These are phyloP conservation scores for Leptinotarsa texana DNA, from an alignment of 1,140 invertebrate species.

Conservation along the genomic window DNA sequence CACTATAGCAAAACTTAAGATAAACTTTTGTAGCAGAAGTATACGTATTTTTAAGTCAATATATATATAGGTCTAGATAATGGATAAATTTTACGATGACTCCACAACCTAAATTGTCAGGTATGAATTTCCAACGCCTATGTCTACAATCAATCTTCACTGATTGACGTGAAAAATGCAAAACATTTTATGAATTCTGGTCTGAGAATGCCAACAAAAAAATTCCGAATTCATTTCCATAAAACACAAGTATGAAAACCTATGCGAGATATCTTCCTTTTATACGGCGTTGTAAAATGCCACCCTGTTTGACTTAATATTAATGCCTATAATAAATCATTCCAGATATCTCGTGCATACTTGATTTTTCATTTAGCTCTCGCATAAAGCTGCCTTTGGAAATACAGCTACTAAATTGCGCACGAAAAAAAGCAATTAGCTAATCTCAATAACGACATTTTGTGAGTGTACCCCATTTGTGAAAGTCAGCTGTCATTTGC, in stretches of 20 bases:
- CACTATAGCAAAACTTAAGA: too few species aligned
- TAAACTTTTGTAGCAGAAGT: too few species aligned
- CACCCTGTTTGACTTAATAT: constrained; percentile 18
- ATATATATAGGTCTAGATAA: too few species aligned
- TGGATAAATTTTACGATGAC: too few species aligned
- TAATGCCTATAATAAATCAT: constrained; percentile 28
- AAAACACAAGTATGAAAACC: background rate
- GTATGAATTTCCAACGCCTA: too few species aligned
- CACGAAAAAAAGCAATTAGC: constrained; percentile 35
- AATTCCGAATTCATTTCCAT: background rate
- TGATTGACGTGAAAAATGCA: too few species aligned
- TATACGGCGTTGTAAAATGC: constrained; percentile 6
- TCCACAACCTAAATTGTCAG: too few species aligned
- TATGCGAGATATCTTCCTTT: constrained; percentile 13
- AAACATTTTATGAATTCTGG: too few species aligned
- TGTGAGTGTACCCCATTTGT: constrained; percentile 30
- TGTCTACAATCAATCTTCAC: too few species aligned
- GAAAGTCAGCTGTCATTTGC: constrained; percentile 23
- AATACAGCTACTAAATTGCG: constrained; percentile 23
- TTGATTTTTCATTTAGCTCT: constrained; percentile 24
- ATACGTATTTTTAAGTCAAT: too few species aligned
- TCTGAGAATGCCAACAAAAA: too few species aligned
- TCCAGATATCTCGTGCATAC: constrained; percentile 21
- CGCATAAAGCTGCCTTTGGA: constrained; percentile 9
- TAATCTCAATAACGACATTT: constrained; percentile 29